Evolutionary conservation across 2,888 invertebrate genomes (phyloP).

Genomic region (Microplitis deprimator): DNA sequence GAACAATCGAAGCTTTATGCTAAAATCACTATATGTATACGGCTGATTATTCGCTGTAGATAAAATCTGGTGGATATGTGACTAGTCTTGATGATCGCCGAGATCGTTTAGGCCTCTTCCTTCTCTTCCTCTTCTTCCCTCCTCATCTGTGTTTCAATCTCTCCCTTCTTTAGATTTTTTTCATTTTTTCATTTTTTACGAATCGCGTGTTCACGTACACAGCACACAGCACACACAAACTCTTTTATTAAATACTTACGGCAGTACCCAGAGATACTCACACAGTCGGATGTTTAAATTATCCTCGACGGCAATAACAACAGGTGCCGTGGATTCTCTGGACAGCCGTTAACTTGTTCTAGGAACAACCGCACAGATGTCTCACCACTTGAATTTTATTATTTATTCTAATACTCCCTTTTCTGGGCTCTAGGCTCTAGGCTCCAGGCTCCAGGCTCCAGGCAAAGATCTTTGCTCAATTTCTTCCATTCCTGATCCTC

Average conservation of each 20-base stretch:
- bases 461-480: no score
- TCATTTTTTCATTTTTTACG: neutral
- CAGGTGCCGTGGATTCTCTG: slow-evolving; percentile 40
- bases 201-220: slow-evolving; percentile 20
- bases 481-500: no score
- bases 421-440: neutral
- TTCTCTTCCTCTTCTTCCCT: neutral
- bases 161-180: neutral
- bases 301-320: slow-evolving; percentile 35
- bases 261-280: neutral
- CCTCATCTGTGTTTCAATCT: neutral
- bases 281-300: slow-evolving; percentile 25
- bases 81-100: slow-evolving; percentile 6
- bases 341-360: slow-evolving; percentile 26
- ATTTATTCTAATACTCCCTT: slow-evolving; percentile 26
- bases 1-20: neutral
- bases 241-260: neutral
- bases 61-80: neutral
- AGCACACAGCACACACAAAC: neutral
- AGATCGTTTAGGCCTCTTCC: neutral
- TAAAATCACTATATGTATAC: neutral
- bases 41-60: neutral
- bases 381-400: slow-evolving; percentile 23
- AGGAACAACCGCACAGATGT: slow-evolving; percentile 27
- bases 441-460: neutral